These are phyloP conservation scores for Lepus europaeus DNA, from an alignment of 2,113 vertebrate genomes.

Conservation along the genomic window DNA sequence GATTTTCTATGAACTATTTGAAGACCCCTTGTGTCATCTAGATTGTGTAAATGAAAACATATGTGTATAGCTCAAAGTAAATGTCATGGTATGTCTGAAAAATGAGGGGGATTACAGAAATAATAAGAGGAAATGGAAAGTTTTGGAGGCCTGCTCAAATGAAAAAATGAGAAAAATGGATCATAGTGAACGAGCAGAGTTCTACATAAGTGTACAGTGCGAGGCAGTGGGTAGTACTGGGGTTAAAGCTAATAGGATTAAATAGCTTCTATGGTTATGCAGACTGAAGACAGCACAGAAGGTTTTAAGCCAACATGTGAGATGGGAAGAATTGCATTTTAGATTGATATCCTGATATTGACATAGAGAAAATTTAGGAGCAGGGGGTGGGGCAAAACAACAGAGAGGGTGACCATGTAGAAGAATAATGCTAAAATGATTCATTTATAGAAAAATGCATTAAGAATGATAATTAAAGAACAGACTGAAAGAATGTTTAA, in stretches of 20 bases:
- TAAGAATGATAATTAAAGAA: background rate
- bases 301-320: background rate
- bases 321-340: background rate
- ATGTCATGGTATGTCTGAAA: background rate
- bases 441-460: background rate
- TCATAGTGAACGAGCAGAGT: rapidly evolving
- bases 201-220: background rate
- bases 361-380: background rate
- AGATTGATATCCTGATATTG: background rate
- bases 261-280: background rate
- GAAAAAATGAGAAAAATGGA: background rate
- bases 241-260: too few species aligned
- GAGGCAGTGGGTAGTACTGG: background rate
- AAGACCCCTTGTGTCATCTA: too few species aligned
- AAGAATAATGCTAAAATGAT: background rate
- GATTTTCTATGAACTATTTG: too few species aligned
- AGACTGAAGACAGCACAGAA: background rate
- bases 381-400: background rate
- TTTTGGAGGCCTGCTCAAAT: background rate
- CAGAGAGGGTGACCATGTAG: background rate
- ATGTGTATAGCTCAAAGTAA: background rate
- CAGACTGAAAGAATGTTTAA: background rate
- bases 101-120: background rate
- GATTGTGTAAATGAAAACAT: background rate
- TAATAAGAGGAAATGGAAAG: background rate